Evolutionary conservation across 1,140 invertebrate genomes (phyloP).

Genomic region (Temnothorax nylanderi): DNA sequence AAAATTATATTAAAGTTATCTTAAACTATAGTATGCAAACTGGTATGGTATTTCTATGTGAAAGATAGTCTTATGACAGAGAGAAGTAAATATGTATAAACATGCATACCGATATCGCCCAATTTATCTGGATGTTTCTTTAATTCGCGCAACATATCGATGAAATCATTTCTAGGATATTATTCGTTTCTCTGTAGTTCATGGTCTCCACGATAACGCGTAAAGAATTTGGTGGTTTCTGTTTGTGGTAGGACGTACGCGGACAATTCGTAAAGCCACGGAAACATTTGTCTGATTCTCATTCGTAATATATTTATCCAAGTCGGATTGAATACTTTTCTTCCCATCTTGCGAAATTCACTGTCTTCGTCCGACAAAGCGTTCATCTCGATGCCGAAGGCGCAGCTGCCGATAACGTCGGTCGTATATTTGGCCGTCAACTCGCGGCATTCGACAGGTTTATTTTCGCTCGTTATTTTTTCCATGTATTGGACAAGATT

Average conservation of each 20-base stretch:
- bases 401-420: constrained; percentile 85
- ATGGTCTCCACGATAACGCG: constrained; percentile 83
- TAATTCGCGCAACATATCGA: constrained; percentile 86
- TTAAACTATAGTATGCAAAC: background rate
- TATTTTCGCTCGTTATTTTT: constrained; percentile 72
- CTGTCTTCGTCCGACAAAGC: constrained; percentile 83
- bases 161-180: constrained; percentile 86
- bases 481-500: constrained; percentile 80
- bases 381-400: constrained; percentile 82
- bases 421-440: constrained; percentile 84
- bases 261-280: constrained; percentile 70
- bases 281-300: constrained; percentile 54
- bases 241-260: constrained; percentile 63
- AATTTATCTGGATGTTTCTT: constrained; percentile 74
- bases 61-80: constrained; percentile 66
- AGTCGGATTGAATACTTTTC: constrained; percentile 79
- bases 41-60: background rate
- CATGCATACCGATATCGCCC: constrained; percentile 76
- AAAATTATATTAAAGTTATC: no score
- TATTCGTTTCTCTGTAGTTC: constrained; percentile 83
- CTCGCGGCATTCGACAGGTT: constrained; percentile 84
- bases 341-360: constrained; percentile 83
- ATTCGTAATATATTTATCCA: constrained; percentile 69
- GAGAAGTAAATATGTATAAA: background rate
- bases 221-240: constrained; percentile 85